phyloP scores from a whole-genome alignment of 2,113 vertebrate species.

The Oryctolagus cuniculus region mOryCun1.1 NC_091440.1:102767001-102767500 shows the following conservation, averaged over 20 bases:
- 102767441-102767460: not conserved
- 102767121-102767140: not conserved
- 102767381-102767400: not conserved
- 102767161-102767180: conserved; percentile 43
- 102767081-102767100: not conserved
- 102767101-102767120: conserved; percentile 12
- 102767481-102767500: conserved; percentile 19
- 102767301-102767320: not conserved
- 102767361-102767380: not conserved
- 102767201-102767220: conserved; percentile 54
- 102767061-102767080: not conserved
- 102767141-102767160: conserved; percentile 56
- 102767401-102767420: not conserved
- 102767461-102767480: conserved; percentile 1
- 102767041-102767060: conserved; percentile 60
- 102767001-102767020: not conserved
- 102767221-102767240: not conserved
- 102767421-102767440: too few species aligned
- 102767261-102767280: conserved; percentile 9
- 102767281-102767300: not conserved
- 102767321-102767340: not conserved
- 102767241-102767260: not conserved
- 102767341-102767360: not conserved
- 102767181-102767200: conserved; percentile 2
- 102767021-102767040: conserved; percentile 4